Evolutionary conservation across 2,113 vertebrate species (phyloP).

Genomic region (Suncus etruscus): DNA sequence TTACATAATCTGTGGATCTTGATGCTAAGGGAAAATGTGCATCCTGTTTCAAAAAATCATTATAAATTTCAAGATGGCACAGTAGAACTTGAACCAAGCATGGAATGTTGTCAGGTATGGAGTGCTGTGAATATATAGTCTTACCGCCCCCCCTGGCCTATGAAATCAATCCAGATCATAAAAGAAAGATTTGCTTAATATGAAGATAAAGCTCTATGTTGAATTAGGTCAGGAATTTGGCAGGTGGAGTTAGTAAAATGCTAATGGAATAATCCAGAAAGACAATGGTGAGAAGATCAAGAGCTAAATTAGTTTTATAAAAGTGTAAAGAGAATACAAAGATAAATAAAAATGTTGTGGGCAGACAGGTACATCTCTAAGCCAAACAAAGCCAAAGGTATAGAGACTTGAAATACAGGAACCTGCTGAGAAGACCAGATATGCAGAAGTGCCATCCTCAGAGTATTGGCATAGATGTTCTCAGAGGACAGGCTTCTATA

Average conservation of each 20-base stretch:
- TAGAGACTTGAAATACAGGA: too few species aligned
- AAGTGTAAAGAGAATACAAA: background rate
- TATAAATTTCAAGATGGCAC: background rate
- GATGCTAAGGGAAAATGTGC: background rate
- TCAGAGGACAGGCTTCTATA: too few species aligned
- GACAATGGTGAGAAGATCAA: background rate
- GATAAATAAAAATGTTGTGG: background rate
- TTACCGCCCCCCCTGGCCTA: background rate
- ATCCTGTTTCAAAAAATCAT: background rate
- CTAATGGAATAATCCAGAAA: background rate
- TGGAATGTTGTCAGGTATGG: background rate
- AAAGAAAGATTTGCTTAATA: conserved; percentile 13
- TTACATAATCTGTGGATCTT: background rate
- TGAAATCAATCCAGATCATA: background rate
- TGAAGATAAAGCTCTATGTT: background rate
- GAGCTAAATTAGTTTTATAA: background rate
- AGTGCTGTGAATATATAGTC: background rate
- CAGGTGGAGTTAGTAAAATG: background rate
- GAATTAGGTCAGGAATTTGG: background rate
- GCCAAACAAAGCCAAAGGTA: too few species aligned
- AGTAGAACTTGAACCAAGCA: background rate
- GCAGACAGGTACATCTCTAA: too few species aligned
- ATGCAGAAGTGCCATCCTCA: too few species aligned
- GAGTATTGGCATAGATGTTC: too few species aligned
- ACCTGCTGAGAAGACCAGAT: too few species aligned